Base-by-base conservation (phyloP, 2,888 invertebrate species). In the Drosophila mimetica region DNA sequence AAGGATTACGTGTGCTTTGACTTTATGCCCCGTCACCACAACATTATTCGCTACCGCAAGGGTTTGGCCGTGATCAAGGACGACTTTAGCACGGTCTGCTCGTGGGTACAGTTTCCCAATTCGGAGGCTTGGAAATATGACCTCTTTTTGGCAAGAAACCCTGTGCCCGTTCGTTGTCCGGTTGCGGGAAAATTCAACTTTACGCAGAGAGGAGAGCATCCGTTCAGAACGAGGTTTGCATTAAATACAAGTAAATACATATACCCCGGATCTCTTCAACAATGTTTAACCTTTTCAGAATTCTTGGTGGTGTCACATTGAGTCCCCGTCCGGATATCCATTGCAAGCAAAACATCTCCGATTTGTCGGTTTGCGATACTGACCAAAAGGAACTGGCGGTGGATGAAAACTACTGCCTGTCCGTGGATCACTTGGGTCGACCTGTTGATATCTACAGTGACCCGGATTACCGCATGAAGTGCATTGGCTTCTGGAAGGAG, bases 1-100 rank as follows among this genome's bases (percentile, higher is more conserved):
- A 98, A 98, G 89, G 99, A 99, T 94, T 99, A 97, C 90, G 95
- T 98, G 7, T 99, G 99, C 90, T 98, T 98, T 85, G 98, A 99
- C 90, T 98, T 99, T 91, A 95, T 98, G 52, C 97, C 98, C 0
- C 95, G 97, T 60, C 98, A 99, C 93, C 98, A 98, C 91, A 99
- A 98, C 90, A 93, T 99, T 64, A 98, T 99, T 79, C 93, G 99
- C 78, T 99, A 96, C 91, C 94, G 97, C 36, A 95, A 95, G 92
- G 97, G 97, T 6, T 90, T 97, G 51, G 97, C 97, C 1, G 96
- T 97, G 79, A 98, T 97, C 55, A 96, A 95, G 88, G 96, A 97
- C 81, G 95, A 97, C 89, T 98, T 97, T 89, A 96, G 96, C 84
- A 98, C 97, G 0, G 98, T 97, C 0, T 98, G 98, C 86, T 97